Base-by-base conservation (phyloP, 2,797 vertebrate species). In the Amblyraja radiata region DNA sequence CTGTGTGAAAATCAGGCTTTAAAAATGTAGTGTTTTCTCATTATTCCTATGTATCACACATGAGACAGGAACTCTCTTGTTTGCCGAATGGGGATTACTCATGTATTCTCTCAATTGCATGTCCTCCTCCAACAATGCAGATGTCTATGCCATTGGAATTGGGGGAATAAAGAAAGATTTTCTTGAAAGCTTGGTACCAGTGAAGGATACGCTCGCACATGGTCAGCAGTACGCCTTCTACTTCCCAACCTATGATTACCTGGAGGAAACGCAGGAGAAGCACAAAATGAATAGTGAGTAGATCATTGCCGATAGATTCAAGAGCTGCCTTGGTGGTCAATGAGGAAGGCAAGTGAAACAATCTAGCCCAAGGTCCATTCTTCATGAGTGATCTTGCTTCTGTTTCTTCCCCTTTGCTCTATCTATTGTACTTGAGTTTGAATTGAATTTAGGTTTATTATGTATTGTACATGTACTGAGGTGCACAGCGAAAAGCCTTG, bases 91-190 rank as follows among this genome's bases (percentile, higher is more conserved):
- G 14, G 6, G 1, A 32, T 18, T 65, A n/a, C 16, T 1, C 2
- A 65, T 65, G 14, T 14, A 86, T 65, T n/a, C 84, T 65, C n/a
- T 68, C 61, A 68, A 65, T 21, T 68, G 16, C 0, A 2, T 65
- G 6, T 88, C 6, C 61, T 32, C 18, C 28, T 88, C n/a, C n/a
- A 21, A n/a, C 58, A 46, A 32, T 36, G 21, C 93, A 93, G 93
- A 83, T 39, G 36, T 93, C 32, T 83, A 36, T 93, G 93, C 13
- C 1, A 93, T 93, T 2, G 93, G 93, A 68, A 78, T 93, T 61
- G 93, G 93, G 32, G 79, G 36, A 79, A 11, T 81, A 65, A 0
- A 13, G 4, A 80, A 80, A 93, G 4, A 32, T 11, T 2, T 68
- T 32, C 93, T 93, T 61, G 78, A 93, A 65, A 6, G 8, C 14